phyloP scores from a whole-genome alignment of 2,113 vertebrate genomes.

The Colossoma macropomum region DNA sequence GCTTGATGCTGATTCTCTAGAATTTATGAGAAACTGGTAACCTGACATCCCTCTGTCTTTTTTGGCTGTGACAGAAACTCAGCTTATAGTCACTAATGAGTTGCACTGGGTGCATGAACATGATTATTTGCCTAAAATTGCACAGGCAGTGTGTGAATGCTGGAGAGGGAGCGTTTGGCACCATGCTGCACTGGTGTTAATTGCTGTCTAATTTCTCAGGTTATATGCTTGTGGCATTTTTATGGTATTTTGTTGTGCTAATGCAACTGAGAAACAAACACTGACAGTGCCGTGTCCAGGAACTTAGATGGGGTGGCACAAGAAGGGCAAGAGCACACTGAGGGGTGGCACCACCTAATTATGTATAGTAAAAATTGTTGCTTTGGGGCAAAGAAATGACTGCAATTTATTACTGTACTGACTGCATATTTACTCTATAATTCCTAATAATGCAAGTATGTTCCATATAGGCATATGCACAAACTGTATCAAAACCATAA shows the following conservation, averaged over 20 bases:
- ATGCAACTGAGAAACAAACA: not conserved
- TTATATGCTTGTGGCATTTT: not conserved
- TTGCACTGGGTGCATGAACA: not conserved
- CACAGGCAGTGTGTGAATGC: not conserved
- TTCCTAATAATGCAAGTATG: too few species aligned
- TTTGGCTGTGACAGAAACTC: not conserved
- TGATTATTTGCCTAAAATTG: not conserved
- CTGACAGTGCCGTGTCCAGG: too few species aligned
- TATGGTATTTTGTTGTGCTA: not conserved
- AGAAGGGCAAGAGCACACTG: not conserved
- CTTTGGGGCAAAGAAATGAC: too few species aligned
- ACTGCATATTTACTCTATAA: too few species aligned
- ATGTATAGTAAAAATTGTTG: too few species aligned
- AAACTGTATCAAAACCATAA: too few species aligned
- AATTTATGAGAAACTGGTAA: too few species aligned
- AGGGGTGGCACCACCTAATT: too few species aligned
- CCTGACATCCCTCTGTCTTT: not conserved
- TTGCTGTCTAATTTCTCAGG: not conserved
- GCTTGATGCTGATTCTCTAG: too few species aligned
- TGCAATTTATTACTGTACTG: too few species aligned
- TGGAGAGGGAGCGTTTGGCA: too few species aligned
- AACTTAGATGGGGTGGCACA: not conserved
- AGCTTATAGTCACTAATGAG: not conserved
- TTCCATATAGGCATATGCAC: too few species aligned
- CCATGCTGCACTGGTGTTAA: not conserved